Evolutionary conservation across 2,888 invertebrate species (phyloP).

Genomic region (Lysandra coridon): DNA sequence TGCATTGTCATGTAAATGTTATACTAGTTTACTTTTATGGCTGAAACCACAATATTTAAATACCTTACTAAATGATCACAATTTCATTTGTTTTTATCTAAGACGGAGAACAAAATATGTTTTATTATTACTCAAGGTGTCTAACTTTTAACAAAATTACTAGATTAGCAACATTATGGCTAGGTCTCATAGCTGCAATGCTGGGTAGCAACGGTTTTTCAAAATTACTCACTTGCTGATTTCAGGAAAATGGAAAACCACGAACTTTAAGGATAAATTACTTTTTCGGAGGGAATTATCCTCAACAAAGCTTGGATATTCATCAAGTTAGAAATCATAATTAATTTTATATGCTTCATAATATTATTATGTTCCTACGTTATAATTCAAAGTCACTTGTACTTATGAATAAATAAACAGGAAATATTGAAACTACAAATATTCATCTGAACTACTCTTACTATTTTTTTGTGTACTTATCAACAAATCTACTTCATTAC

Average conservation of each 20-base stretch:
- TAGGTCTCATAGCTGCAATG: background rate
- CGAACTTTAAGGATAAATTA: background rate
- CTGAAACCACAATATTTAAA: background rate
- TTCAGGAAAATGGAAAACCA: background rate
- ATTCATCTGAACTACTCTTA: background rate
- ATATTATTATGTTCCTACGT: background rate
- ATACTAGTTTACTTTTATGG: background rate
- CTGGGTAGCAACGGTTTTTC: background rate
- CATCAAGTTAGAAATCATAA: background rate
- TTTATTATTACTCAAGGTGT: no score
- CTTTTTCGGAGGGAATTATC: background rate
- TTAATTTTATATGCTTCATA: background rate
- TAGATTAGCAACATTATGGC: background rate
- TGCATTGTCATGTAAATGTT: slow-evolving; percentile 12
- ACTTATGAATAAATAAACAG: no score
- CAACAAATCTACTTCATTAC: background rate
- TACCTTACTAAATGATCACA: background rate
- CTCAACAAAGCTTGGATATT: background rate
- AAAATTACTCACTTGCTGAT: background rate
- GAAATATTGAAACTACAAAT: background rate
- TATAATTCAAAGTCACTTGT: no score
- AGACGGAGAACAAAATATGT: no score
- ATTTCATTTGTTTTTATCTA: no score
- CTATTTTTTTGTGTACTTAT: background rate
- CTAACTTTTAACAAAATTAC: background rate